Evolutionary conservation across 2,113 vertebrate species (phyloP).

Genomic region (Alouatta palliata): DNA sequence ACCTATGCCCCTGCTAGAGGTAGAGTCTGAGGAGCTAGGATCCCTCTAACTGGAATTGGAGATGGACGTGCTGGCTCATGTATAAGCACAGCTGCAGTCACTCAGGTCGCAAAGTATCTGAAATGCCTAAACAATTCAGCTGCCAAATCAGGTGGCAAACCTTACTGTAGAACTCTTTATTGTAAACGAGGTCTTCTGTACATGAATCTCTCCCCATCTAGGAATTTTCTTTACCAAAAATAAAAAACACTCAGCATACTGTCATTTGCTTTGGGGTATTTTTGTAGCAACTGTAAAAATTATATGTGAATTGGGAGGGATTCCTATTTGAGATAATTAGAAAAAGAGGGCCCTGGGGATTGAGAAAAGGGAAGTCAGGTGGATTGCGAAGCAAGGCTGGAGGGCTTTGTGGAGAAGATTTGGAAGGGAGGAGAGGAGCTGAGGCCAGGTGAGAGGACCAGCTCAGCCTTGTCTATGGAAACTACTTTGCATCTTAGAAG

Average conservation of each 20-base stretch:
- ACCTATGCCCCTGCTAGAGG: rapidly evolving
- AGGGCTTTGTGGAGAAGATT: neutral
- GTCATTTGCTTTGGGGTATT: neutral
- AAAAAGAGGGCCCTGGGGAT: neutral
- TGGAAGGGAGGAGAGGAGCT: neutral
- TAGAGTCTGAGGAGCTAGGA: neutral
- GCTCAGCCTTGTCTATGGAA: neutral
- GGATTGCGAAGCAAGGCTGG: neutral
- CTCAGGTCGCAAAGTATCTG: neutral
- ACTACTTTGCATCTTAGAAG: neutral
- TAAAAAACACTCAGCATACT: neutral
- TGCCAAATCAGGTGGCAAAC: neutral
- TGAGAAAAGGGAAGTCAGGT: neutral
- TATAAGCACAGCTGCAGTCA: neutral
- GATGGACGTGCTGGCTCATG: neutral
- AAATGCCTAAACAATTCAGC: neutral
- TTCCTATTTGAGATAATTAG: neutral
- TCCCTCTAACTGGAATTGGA: neutral
- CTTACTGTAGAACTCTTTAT: neutral
- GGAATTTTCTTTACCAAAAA: neutral
- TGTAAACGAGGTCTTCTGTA: neutral
- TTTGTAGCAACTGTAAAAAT: neutral
- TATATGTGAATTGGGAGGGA: neutral
- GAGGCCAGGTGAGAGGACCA: neutral
- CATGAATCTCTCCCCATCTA: neutral